A percentile compares a stretch with the other conserved stretches of the same genome.
Evolutionary conservation across 2,888 invertebrate genomes (phyloP).

Genomic region (Pinctada fucata): DNA sequence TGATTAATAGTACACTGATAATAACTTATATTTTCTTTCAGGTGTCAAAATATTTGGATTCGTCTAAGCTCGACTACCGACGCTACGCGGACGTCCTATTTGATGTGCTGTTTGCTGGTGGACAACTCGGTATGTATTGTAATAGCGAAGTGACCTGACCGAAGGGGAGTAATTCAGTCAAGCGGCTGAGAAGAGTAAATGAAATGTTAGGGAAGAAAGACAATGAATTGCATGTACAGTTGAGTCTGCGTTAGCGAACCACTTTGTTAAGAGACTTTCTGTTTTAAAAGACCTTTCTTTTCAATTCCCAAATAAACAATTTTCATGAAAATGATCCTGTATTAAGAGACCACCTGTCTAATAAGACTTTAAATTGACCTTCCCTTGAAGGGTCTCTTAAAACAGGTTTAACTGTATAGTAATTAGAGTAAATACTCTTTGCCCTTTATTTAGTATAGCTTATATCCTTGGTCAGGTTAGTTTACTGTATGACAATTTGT

Average conservation of each 20-base stretch:
- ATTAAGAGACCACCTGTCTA: no score
- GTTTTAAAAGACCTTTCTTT: no score
- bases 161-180: background rate
- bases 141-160: background rate
- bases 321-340: no score
- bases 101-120: constrained; percentile 98
- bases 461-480: no score
- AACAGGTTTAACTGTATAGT: no score
- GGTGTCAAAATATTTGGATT: constrained; percentile 96
- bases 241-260: background rate
- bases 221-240: background rate
- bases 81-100: constrained; percentile 98
- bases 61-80: constrained; percentile 97
- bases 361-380: no score
- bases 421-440: no score
- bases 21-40: constrained; percentile 71
- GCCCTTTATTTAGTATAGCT: no score
- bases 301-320: no score
- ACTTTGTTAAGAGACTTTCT: background rate
- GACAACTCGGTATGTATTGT: constrained; percentile 86
- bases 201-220: background rate
- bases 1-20: no score
- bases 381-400: no score
- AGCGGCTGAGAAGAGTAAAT: background rate
- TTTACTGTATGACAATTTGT: no score